Percentiles rank a stretch among this genome's conserved stretches.
Conservation (phyloP, 2,888 invertebrate genomes). For the Teleiodes luculella region DNA sequence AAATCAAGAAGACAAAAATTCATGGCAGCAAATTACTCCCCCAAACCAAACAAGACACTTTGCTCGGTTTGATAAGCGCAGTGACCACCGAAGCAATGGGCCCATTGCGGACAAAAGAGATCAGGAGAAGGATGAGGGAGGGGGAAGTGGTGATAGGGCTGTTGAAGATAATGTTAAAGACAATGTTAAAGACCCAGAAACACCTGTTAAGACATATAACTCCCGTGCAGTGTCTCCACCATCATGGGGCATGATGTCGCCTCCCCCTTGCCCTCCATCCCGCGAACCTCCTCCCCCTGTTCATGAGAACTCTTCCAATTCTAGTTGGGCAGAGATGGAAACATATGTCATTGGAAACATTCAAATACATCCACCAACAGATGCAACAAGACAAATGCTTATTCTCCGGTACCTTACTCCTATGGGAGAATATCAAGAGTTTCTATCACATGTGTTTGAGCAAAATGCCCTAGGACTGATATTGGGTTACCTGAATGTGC, state of each 20-base stretch:
- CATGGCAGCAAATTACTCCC: conserved; percentile 40
- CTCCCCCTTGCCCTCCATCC: conserved; percentile 46
- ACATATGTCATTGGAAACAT: conserved; percentile 93
- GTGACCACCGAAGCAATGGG: conserved; percentile 54
- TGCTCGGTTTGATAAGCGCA: conserved; percentile 64
- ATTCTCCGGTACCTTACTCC: conserved; percentile 96
- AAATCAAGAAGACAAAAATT: conserved; percentile 53
- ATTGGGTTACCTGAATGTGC: conserved; percentile 92
- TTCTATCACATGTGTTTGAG: conserved; percentile 95
- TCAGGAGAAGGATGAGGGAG: conserved; percentile 56
- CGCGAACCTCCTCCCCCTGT: conserved; percentile 31
- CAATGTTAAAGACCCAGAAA: conserved; percentile 50
- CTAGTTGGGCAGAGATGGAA: conserved; percentile 95
- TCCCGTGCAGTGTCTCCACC: conserved; percentile 38
- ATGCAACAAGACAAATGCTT: conserved; percentile 93
- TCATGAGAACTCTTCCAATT: conserved; percentile 85
- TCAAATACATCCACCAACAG: conserved; percentile 92
- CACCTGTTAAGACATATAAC: conserved; percentile 58
- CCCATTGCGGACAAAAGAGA: conserved; percentile 47
- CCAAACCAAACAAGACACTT: conserved; percentile 67
- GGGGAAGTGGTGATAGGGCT: conserved; percentile 47
- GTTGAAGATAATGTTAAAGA: no score
- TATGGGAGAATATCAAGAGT: conserved; percentile 99
- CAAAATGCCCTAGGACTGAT: conserved; percentile 94
- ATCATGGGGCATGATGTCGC: conserved; percentile 67